A percentile compares a stretch with the other conserved stretches of the same genome.
These are phyloP conservation scores for Rugalucina vietnamica DNA, from an alignment of 2,888 invertebrate species.

Conservation along the genomic window DNA sequence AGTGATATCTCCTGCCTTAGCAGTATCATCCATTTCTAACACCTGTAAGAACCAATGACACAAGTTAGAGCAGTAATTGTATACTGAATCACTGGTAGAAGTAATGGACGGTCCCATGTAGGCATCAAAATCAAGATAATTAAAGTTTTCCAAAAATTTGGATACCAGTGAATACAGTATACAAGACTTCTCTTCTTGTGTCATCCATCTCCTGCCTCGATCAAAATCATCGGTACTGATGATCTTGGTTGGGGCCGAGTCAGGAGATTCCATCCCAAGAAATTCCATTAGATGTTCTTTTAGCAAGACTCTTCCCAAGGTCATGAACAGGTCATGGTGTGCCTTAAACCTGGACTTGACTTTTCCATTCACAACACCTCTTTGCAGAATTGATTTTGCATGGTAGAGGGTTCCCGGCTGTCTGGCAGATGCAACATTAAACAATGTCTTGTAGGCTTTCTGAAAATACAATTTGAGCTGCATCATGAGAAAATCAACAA, in stretches of 20 bases:
- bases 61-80: too few species aligned
- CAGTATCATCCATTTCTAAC: too few species aligned
- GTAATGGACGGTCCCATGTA: too few species aligned
- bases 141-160: not conserved
- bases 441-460: too few species aligned
- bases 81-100: too few species aligned
- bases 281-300: not conserved
- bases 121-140: too few species aligned
- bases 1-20: too few species aligned
- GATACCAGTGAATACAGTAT: not conserved
- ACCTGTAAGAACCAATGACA: too few species aligned
- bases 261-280: not conserved
- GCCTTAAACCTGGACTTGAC: not conserved
- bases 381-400: not conserved
- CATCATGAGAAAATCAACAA: too few species aligned
- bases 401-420: not conserved
- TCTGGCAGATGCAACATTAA: not conserved
- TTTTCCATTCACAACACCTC: not conserved
- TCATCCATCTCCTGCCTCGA: not conserved
- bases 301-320: not conserved
- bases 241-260: not conserved
- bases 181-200: not conserved
- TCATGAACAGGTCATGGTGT: not conserved
- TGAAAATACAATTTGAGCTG: too few species aligned
- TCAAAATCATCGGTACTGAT: not conserved